Evolutionary conservation across 2,888 invertebrate species (phyloP).

Genomic region (Chamaedrilus cognettii): DNA sequence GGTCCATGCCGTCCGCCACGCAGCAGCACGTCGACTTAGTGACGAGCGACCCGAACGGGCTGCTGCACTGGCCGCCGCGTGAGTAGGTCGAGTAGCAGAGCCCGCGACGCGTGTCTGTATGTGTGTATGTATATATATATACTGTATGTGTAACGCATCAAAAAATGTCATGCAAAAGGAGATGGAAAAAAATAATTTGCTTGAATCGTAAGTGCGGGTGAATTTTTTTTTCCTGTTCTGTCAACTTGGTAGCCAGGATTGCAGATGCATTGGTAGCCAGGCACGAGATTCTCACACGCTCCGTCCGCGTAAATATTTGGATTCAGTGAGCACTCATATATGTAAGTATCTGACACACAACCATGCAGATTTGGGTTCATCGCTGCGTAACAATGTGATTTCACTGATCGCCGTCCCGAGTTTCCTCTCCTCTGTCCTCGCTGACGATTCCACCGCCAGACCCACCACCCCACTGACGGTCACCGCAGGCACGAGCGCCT

Average conservation of each 20-base stretch:
- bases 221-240: slow-evolving; percentile 71
- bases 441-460: too few relatives aligned
- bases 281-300: slow-evolving; percentile 76
- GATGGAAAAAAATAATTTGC: too few relatives aligned
- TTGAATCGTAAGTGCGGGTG: too few relatives aligned
- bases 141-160: too few relatives aligned
- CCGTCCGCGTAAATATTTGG: slow-evolving; percentile 82
- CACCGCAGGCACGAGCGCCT: too few relatives aligned
- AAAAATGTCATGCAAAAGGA: too few relatives aligned
- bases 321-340: slow-evolving; percentile 83
- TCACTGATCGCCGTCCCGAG: too few relatives aligned
- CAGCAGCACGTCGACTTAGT: slow-evolving; percentile 86
- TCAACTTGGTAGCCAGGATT: slow-evolving; percentile 77
- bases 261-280: slow-evolving; percentile 72
- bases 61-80: slow-evolving; percentile 74
- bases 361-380: neutral
- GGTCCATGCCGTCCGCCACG: slow-evolving; percentile 63
- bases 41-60: slow-evolving; percentile 75
- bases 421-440: too few relatives aligned
- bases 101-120: slow-evolving; percentile 77
- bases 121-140: too few relatives aligned
- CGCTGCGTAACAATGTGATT: neutral
- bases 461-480: too few relatives aligned
- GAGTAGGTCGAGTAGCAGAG: slow-evolving; percentile 77
- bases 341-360: slow-evolving; percentile 59